These are phyloP conservation scores for Aphodius sticticus DNA, from an alignment of 2,888 invertebrate species.

Conservation along the genomic window DNA sequence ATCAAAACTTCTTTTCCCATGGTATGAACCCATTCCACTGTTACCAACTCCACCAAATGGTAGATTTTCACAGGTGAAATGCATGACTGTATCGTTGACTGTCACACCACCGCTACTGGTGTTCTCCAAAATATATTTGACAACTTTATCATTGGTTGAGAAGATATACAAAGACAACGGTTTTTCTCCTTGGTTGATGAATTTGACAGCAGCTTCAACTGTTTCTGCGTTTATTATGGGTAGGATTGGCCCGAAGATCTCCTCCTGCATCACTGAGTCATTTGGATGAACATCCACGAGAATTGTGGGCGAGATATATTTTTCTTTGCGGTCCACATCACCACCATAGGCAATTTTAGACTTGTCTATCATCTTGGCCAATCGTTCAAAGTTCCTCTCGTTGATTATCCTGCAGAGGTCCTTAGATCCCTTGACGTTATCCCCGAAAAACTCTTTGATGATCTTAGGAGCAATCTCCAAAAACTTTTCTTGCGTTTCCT, in stretches of 20 bases:
- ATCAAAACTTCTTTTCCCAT: constrained; percentile 89
- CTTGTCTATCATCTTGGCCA: constrained; percentile 72
- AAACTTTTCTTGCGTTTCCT: constrained; percentile 72
- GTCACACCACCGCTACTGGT: constrained; percentile 83
- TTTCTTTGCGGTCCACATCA: constrained; percentile 73
- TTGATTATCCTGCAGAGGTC: constrained; percentile 89
- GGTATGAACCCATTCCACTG: constrained; percentile 95
- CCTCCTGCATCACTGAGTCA: constrained; percentile 87
- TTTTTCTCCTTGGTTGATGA: constrained; percentile 88
- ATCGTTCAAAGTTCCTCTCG: constrained; percentile 81
- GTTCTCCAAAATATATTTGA: constrained; percentile 70
- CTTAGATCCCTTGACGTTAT: constrained; percentile 78
- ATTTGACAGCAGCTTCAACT: constrained; percentile 88
- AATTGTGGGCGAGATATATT: constrained; percentile 88
- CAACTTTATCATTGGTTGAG: constrained; percentile 66
- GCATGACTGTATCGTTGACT: constrained; percentile 88
- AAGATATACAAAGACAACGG: constrained; percentile 91
- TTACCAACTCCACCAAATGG: constrained; percentile 97
- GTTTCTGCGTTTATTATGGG: constrained; percentile 86
- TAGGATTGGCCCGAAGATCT: constrained; percentile 96
- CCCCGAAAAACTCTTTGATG: constrained; percentile 84
- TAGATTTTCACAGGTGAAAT: constrained; percentile 84
- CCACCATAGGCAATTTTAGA: constrained; percentile 83
- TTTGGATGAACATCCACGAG: constrained; percentile 74
- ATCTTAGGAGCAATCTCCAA: constrained; percentile 63